Conservation (phyloP, 2,888 invertebrate genomes). For the Drosophila tanythrix region DNA sequence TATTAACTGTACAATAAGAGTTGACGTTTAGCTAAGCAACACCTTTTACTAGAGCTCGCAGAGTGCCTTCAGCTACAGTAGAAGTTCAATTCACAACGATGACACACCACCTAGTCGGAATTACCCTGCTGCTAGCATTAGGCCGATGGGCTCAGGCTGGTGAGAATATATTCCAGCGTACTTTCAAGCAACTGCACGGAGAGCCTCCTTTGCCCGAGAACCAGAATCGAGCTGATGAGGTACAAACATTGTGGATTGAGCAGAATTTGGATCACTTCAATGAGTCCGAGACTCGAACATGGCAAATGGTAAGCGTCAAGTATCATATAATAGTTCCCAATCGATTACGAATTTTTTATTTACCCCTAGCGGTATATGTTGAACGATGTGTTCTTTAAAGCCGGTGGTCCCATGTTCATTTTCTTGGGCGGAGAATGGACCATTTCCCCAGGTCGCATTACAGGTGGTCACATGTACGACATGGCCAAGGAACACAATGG, state of each 20-base stretch:
- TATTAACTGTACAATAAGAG: background rate
- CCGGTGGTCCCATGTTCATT: constrained; percentile 88
- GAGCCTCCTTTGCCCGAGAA: constrained; percentile 84
- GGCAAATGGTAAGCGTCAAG: constrained; percentile 85
- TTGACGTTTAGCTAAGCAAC: constrained; percentile 8
- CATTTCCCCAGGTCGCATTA: constrained; percentile 87
- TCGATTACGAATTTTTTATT: background rate
- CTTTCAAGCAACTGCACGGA: constrained; percentile 81
- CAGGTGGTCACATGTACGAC: constrained; percentile 87
- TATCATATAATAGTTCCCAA: constrained; percentile 8
- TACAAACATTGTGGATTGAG: constrained; percentile 85
- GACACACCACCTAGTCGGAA: constrained; percentile 40
- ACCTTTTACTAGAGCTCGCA: constrained; percentile 17
- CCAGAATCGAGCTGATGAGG: constrained; percentile 60
- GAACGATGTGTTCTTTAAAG: constrained; percentile 84
- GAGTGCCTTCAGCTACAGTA: constrained; percentile 41
- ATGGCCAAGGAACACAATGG: constrained; percentile 87
- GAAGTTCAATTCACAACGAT: constrained; percentile 39
- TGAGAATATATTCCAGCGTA: constrained; percentile 70
- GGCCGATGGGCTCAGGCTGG: constrained; percentile 16
- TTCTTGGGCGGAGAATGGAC: constrained; percentile 90
- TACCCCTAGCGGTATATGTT: constrained; percentile 85
- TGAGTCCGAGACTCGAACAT: constrained; percentile 86
- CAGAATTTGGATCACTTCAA: constrained; percentile 88
- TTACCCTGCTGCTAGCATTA: constrained; percentile 35